Evolutionary conservation across 1,140 invertebrate species (phyloP), one percentile per base, ranked within the genome.

Genomic region (Frieseomelitta varia): DNA sequence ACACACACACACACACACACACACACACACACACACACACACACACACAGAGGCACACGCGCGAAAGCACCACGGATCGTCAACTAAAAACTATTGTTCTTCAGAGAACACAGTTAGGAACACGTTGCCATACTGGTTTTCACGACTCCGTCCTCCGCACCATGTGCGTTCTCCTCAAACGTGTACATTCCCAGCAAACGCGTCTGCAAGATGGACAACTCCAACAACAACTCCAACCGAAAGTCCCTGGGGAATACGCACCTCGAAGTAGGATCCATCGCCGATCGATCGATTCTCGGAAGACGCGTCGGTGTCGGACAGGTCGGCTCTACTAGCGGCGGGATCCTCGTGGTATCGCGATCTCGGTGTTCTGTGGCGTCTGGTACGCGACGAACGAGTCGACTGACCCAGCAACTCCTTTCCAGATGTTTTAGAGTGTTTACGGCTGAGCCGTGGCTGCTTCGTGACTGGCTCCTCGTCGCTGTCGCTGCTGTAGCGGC

Each of bases 381-480:
- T 92, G 77, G 79, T 84, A 63, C 83, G 84, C 89, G 85, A 74
- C 82, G 89, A 88, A 61, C 88, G 90, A 69, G 77, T 85, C 53
- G 84, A 88, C 90, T 91, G 92, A 88, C 87, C 87, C 76, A 72
- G 85, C 53, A 86, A 87, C 86, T 88, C 88, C 85, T 92, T 91
- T 88, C 86, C 91, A 68, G 91, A 90, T 78, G 93, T 93, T 65
- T 92, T 91, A 84, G 92, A 94, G 87, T 92, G 88, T 89, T 85
- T 89, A 63, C 88, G 83, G 81, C 93, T 94, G 19, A 97, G 94
- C 51, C 96, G 93, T n/a, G 96, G 96, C 84, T 96, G 96, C 90
- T 97, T 97, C 83, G 95, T 95, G 61, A 96, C 96, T 56, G 97
- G 97, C 90, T 97, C 96, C 93, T 97, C 96, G 94, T 97, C 96